These are phyloP conservation scores for Cochlearius cochlearius DNA, from an alignment of 2,113 vertebrate genomes.

Conservation along the genomic window DNA sequence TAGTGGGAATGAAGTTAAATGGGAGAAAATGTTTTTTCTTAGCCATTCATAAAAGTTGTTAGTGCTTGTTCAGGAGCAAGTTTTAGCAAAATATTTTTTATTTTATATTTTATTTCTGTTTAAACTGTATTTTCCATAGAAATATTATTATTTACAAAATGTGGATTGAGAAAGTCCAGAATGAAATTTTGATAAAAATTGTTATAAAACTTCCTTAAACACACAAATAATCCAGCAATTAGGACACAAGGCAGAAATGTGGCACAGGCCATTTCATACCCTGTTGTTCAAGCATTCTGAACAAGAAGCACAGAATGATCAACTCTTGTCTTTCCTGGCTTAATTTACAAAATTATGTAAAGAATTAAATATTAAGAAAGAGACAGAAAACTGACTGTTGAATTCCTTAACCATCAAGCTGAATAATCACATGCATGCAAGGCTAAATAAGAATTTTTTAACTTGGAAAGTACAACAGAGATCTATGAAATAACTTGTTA, in stretches of 20 bases:
- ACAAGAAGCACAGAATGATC: not conserved
- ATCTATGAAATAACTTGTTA: not conserved
- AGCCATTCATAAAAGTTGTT: not conserved
- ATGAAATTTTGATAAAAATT: not conserved
- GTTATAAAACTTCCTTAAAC: not conserved
- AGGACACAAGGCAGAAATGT: not conserved
- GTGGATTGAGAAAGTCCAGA: not conserved
- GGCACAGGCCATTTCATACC: not conserved
- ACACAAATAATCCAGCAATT: not conserved
- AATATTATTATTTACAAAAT: not conserved
- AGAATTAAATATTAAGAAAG: not conserved
- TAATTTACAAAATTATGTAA: not conserved
- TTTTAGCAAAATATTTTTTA: not conserved
- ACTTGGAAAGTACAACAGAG: not conserved
- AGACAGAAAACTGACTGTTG: not conserved
- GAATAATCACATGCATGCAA: not conserved
- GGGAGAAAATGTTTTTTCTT: not conserved
- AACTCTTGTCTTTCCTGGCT: not conserved
- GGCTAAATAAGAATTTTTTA: not conserved
- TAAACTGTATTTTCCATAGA: not conserved
- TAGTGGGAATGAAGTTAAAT: not conserved
- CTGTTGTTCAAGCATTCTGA: not conserved
- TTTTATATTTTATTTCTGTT: not conserved
- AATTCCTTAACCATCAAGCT: not conserved
- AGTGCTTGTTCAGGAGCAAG: accelerated